These are phyloP conservation scores for Himalopsyche japonica DNA, from an alignment of 2,888 invertebrate genomes.

Conservation along the genomic window DNA sequence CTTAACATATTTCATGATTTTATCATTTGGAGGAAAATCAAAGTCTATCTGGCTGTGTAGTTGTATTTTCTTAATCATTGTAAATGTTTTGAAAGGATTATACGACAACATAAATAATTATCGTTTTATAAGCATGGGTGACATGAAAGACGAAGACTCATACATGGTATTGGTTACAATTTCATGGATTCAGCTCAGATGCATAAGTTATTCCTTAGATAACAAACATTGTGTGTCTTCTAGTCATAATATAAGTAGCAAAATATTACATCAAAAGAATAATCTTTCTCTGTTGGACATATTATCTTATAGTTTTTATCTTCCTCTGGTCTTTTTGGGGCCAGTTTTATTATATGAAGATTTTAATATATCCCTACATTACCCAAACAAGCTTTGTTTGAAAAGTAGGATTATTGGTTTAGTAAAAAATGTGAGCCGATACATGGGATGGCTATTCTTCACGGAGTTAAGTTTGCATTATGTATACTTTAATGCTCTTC, in stretches of 20 bases:
- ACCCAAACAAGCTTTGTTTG: constrained; percentile 44
- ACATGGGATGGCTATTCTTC: constrained; percentile 69
- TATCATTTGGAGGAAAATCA: constrained; percentile 18
- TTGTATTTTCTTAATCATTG: constrained; percentile 50
- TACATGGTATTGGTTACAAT: constrained; percentile 60
- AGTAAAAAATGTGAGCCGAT: constrained; percentile 58
- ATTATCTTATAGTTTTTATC: constrained; percentile 77
- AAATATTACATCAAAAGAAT: constrained; percentile 40
- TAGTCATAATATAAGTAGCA: background rate
- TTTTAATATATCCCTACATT: constrained; percentile 59
- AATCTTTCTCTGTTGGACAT: constrained; percentile 52
- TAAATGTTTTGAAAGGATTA: constrained; percentile 57
- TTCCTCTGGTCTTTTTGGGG: constrained; percentile 81
- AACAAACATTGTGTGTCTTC: constrained; percentile 46
- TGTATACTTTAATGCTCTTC: constrained; percentile 79
- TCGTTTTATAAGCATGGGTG: constrained; percentile 52
- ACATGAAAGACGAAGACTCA: constrained; percentile 57
- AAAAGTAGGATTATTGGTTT: constrained; percentile 51
- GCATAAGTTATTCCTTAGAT: constrained; percentile 75
- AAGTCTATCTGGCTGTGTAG: constrained; percentile 33
- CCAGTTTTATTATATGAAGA: constrained; percentile 80
- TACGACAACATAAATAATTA: constrained; percentile 54
- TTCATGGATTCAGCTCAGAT: constrained; percentile 75
- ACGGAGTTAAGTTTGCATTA: constrained; percentile 77
- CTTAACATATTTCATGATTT: constrained; percentile 52